Percentiles rank a stretch among this genome's conserved stretches.
Conservation (phyloP, 2,113 vertebrate genomes). For the Microtus montanus region DNA sequence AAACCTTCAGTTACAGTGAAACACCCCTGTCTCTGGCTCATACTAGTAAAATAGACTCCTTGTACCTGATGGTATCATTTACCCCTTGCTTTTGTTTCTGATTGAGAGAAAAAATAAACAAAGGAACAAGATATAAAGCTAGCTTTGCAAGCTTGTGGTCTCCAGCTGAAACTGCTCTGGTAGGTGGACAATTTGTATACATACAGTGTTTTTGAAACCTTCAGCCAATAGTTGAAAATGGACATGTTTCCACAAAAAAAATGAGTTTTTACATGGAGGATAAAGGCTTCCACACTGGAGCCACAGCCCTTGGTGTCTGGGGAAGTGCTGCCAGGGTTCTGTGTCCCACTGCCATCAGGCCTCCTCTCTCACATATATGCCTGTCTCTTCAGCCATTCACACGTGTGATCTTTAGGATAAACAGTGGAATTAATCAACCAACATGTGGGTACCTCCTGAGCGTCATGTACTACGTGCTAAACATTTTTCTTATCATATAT, state of each 20-base stretch:
- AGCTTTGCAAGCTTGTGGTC: background rate
- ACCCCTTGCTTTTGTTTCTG: background rate
- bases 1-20: background rate
- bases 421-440: background rate
- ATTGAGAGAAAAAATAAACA: background rate
- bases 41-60: background rate
- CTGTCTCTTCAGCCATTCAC: background rate
- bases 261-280: background rate
- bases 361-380: background rate
- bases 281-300: background rate
- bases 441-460: background rate
- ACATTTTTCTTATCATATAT: background rate
- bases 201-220: background rate
- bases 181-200: background rate
- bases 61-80: conserved; percentile 29
- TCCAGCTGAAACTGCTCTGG: background rate
- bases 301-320: rapidly evolving
- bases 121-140: background rate
- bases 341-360: background rate
- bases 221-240: background rate
- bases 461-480: background rate
- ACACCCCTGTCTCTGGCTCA: background rate
- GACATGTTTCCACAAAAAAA: conserved; percentile 20
- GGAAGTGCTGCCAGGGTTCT: background rate
- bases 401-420: background rate